These are phyloP conservation scores for Coremacera marginata DNA, from an alignment of 2,888 invertebrate species.

Conservation along the genomic window DNA sequence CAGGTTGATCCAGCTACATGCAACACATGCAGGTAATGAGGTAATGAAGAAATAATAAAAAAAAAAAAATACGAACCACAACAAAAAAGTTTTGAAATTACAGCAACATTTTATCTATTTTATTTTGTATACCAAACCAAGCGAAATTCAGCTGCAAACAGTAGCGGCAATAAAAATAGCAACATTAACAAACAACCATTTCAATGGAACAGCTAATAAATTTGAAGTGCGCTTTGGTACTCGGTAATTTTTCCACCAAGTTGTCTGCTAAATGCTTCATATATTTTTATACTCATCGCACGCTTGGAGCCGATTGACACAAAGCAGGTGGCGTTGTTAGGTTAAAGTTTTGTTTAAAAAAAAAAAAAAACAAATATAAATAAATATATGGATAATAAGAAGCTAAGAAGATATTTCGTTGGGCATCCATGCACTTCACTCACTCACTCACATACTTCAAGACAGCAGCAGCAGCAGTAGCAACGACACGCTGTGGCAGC, in stretches of 20 bases:
- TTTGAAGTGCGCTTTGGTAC: background rate
- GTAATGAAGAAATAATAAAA: conserved; percentile 16
- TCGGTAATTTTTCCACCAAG: background rate
- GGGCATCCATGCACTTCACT: background rate
- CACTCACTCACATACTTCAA: background rate
- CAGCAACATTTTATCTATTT: conserved; percentile 6
- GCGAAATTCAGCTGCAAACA: background rate
- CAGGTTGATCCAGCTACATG: background rate
- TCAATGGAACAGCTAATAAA: conserved; percentile 6
- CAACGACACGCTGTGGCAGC: conserved; percentile 4
- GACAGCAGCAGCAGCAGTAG: background rate
- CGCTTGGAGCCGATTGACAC: conserved; percentile 54
- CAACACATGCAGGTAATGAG: conserved; percentile 33
- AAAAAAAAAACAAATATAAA: background rate
- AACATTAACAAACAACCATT: background rate
- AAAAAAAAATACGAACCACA: background rate
- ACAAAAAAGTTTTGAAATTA: background rate
- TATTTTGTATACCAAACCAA: background rate
- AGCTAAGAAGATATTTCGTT: background rate
- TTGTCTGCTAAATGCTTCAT: conserved; percentile 26
- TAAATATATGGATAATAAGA: background rate
- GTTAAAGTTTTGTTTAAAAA: conserved; percentile 32
- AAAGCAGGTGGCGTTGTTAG: conserved; percentile 51
- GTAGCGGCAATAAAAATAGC: background rate
- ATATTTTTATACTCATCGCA: conserved; percentile 40